Conservation (phyloP, 30 jellyfish, hydroid and myxozoan species). For the Euphysa ruthae region DNA sequence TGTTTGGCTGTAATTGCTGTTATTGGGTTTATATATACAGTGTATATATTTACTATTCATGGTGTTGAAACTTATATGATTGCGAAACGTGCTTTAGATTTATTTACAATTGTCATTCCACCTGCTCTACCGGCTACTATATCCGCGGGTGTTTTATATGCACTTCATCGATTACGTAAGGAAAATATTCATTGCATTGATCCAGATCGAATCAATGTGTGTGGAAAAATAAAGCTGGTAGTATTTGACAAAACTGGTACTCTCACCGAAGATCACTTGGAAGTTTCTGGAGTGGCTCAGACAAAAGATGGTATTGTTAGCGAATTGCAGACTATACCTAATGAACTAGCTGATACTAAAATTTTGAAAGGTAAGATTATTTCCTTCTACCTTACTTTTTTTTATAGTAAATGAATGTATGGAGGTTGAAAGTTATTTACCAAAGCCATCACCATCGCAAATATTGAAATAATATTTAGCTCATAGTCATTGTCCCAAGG, state of each 20-base stretch:
- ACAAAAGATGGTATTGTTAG: not conserved
- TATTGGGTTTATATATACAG: slow-evolving; percentile 25
- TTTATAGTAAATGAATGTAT: too few relatives aligned
- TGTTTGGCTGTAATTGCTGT: slow-evolving; percentile 17
- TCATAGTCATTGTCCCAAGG: too few relatives aligned
- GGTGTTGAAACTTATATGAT: not conserved
- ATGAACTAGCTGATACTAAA: not conserved
- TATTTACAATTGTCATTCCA: slow-evolving; percentile 33
- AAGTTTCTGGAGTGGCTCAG: slow-evolving; percentile 16
- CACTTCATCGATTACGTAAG: slow-evolving; percentile 6
- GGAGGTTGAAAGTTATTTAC: too few relatives aligned
- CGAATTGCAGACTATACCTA: not conserved
- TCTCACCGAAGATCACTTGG: slow-evolving; percentile 28
- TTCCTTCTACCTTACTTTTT: too few relatives aligned
- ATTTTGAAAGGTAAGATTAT: not conserved
- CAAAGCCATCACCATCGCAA: too few relatives aligned
- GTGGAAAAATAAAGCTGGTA: slow-evolving; percentile 25
- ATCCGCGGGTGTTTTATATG: slow-evolving; percentile 30
- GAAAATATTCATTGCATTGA: slow-evolving; percentile 23
- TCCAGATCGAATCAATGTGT: slow-evolving; percentile 28
- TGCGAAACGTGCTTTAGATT: not conserved
- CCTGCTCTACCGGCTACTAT: slow-evolving; percentile 42
- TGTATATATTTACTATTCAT: not conserved
- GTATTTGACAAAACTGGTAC: slow-evolving; percentile 64
- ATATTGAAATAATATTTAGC: too few relatives aligned